A percentile compares a stretch with the other conserved stretches of the same genome.
These are phyloP conservation scores for Zalophus californianus DNA, from an alignment of 2,797 vertebrate species.

Conservation along the genomic window DNA sequence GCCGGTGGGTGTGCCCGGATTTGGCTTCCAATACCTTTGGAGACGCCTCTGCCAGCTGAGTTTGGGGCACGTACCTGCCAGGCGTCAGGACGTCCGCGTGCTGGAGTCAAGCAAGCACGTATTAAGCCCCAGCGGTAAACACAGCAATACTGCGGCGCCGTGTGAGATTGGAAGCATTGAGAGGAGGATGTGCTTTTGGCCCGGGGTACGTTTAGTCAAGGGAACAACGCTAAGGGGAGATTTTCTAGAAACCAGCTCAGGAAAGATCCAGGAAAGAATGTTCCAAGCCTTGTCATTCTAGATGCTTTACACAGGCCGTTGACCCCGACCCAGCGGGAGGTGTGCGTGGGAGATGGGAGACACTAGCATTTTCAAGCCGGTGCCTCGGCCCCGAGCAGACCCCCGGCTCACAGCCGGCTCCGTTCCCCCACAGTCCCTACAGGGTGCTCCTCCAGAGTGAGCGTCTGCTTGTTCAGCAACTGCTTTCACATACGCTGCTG, in stretches of 20 bases:
- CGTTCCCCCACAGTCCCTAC: too few species aligned
- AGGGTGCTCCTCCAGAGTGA: neutral
- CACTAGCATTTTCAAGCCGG: neutral
- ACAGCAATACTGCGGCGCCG: too few species aligned
- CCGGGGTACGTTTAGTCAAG: neutral
- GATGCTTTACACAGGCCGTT: neutral
- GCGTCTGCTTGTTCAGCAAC: neutral
- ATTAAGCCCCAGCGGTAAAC: neutral
- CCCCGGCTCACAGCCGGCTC: neutral
- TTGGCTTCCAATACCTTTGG: neutral
- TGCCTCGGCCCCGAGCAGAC: neutral
- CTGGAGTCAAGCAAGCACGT: neutral
- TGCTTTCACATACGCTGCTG: neutral
- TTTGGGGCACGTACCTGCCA: neutral
- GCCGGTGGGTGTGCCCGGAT: neutral
- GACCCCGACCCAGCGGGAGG: neutral
- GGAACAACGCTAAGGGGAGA: neutral
- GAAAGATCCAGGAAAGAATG: neutral
- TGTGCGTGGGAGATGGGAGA: neutral
- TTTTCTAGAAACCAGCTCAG: neutral
- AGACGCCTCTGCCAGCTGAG: too few species aligned
- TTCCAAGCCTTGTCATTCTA: neutral
- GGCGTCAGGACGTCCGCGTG: fast-evolving
- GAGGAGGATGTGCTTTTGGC: neutral
- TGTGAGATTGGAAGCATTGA: neutral